Conservation (phyloP, 2,888 invertebrate genomes). For the Drosophila subsilvestris region DNA sequence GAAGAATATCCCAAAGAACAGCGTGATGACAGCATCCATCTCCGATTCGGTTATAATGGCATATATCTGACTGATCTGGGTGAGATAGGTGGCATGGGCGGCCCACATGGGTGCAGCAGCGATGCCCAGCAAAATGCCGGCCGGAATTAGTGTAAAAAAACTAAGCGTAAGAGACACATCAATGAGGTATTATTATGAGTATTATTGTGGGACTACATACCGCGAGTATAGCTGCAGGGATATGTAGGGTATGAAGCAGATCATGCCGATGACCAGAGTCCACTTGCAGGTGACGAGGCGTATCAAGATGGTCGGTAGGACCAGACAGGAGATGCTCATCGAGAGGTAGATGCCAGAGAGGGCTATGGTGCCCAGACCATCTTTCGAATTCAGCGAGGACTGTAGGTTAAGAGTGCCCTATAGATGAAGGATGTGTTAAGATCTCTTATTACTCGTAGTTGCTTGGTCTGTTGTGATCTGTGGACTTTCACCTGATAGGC, state of each 20-base stretch:
- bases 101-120: slow-evolving; percentile 98
- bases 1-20: slow-evolving; percentile 99
- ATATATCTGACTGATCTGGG: slow-evolving; percentile 94
- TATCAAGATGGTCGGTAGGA: slow-evolving; percentile 95
- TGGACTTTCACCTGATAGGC: slow-evolving; percentile 87
- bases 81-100: slow-evolving; percentile 96
- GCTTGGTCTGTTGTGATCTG: background rate
- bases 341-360: slow-evolving; percentile 94
- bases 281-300: slow-evolving; percentile 96
- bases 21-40: slow-evolving; percentile 94
- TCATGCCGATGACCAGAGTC: slow-evolving; percentile 94
- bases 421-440: no score
- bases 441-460: no score
- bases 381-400: slow-evolving; percentile 93
- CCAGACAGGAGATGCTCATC: slow-evolving; percentile 95
- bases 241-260: slow-evolving; percentile 96
- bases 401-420: slow-evolving; percentile 95
- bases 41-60: slow-evolving; percentile 92
- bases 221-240: slow-evolving; percentile 94
- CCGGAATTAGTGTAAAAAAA: slow-evolving; percentile 94
- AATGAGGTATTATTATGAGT: accelerated
- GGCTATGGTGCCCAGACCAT: slow-evolving; percentile 93
- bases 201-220: slow-evolving; percentile 31
- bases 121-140: slow-evolving; percentile 94
- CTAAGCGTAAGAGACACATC: slow-evolving; percentile 67